A percentile compares a stretch with the other conserved stretches of the same genome.
These are phyloP conservation scores for Torymus tubicola DNA, from an alignment of 2,888 invertebrate genomes.

Conservation along the genomic window DNA sequence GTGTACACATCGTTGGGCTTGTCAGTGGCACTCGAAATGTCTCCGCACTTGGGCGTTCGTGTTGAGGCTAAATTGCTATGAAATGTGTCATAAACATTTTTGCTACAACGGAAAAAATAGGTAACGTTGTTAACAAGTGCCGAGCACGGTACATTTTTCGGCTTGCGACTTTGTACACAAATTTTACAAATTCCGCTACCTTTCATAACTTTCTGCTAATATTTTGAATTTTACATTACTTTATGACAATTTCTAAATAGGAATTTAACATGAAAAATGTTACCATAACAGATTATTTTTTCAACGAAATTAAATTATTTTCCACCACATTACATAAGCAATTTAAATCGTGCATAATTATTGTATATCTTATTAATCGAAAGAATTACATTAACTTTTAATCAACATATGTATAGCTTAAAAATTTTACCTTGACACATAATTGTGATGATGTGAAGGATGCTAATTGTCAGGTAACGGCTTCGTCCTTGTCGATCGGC, in stretches of 20 bases:
- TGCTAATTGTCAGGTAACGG: constrained; percentile 73
- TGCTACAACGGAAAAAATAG: background rate
- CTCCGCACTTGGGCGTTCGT: background rate
- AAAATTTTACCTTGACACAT: constrained; percentile 74
- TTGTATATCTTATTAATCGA: background rate
- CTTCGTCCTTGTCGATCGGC: constrained; percentile 70
- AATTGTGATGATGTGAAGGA: constrained; percentile 75
- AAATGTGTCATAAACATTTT: constrained; percentile 47
- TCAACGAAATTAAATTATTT: no score
- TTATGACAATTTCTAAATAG: no score
- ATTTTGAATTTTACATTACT: no score
- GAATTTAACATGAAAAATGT: no score
- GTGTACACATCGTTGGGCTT: constrained; percentile 20
- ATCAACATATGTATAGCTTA: background rate
- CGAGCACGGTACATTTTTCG: no score
- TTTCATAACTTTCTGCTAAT: no score
- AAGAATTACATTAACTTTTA: background rate
- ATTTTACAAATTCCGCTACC: no score
- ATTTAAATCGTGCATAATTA: no score
- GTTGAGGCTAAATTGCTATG: constrained; percentile 29
- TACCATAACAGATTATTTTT: no score
- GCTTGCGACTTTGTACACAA: no score
- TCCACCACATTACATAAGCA: no score
- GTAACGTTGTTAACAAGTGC: no score
- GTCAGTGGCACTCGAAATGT: constrained; percentile 34